Evolutionary conservation across 2,797 vertebrate species (phyloP), one percentile per base, ranked within the genome.

Genomic region (Otolemur crassicaudatus): DNA sequence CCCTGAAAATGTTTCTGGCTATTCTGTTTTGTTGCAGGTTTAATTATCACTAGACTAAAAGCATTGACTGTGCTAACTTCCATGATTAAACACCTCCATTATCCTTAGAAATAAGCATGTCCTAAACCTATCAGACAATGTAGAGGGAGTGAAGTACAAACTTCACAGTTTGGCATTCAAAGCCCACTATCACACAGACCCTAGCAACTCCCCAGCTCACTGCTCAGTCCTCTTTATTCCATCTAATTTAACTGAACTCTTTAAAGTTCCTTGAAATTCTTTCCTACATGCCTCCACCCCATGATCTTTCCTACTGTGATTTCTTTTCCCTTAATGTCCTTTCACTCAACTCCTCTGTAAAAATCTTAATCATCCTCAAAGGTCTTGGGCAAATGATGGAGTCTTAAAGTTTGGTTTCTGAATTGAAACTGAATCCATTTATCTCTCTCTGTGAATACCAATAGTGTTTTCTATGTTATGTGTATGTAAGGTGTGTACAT

Each of bases 361-460:
- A 95, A 94, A 86, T 83, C 17, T 49, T 88, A 63, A 89, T 94
- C 23, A 37, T 85, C 7, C n/a, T 96, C n/a, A 75, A 77, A 83
- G 73, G 13, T 91, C 20, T 91, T 40, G 11, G 70, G 13, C 58
- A 94, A 83, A 95, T 14, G 34, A 81, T 20, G 19, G 25, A 63
- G 4, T 67, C 53, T 97, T 87, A 76, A 91, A 56, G n/a, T 92
- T 77, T 90, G 23, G 16, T 69, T 92, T 67, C 13, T 53, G 95
- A 87, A 84, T 84, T 95, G 87, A 82, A 6, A 65, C 22, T 17
- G 82, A 90, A 87, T 83, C 58, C 23, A 93, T 91, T 91, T 92
- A 75, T 92, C 4, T 3, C 37, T 85, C 19, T 87, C 27, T 95
- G 72, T 77, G 40, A 92, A 91, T 22, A 72, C 4, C 67, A 81